Conservation (phyloP, 2,888 invertebrate genomes). For the Ichneumoninae sp. region DNA sequence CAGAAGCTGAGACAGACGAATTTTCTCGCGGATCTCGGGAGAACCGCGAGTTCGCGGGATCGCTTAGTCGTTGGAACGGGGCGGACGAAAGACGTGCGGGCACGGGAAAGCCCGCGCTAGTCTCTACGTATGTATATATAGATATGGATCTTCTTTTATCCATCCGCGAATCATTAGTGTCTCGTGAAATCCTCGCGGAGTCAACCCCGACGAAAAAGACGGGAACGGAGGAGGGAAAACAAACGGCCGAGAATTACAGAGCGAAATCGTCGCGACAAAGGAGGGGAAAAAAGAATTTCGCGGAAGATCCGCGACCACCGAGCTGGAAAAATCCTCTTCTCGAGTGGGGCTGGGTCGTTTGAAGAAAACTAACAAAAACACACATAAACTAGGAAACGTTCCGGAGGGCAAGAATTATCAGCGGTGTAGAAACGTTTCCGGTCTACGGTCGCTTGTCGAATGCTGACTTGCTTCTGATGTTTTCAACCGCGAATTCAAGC, state of each 20-base stretch:
- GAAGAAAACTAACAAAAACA: neutral
- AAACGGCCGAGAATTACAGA: conserved; percentile 40
- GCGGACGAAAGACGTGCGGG: conserved; percentile 17
- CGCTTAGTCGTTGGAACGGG: conserved; percentile 4
- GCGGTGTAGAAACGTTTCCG: neutral
- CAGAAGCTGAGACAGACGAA: conserved; percentile 42
- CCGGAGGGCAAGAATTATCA: neutral
- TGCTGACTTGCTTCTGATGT: neutral
- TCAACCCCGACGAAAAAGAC: conserved; percentile 52
- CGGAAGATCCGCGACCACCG: conserved; percentile 10
- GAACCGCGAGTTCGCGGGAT: conserved; percentile 37
- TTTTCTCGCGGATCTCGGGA: conserved; percentile 33
- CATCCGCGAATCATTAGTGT: conserved; percentile 66
- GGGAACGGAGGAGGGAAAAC: conserved; percentile 27
- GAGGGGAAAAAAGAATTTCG: conserved; percentile 22
- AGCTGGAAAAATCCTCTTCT: conserved; percentile 28
- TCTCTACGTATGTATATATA: neutral
- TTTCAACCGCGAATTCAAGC: neutral
- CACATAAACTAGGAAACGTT: neutral
- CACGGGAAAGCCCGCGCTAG: conserved; percentile 14
- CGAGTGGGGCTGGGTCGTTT: neutral
- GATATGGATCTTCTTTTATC: conserved; percentile 19
- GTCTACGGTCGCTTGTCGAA: neutral
- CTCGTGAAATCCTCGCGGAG: conserved; percentile 63
- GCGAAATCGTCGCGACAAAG: conserved; percentile 46